A percentile compares a stretch with the other conserved stretches of the same genome.
phyloP scores from a whole-genome alignment of 2,888 invertebrate genomes.

The Cistogaster globosa region DNA sequence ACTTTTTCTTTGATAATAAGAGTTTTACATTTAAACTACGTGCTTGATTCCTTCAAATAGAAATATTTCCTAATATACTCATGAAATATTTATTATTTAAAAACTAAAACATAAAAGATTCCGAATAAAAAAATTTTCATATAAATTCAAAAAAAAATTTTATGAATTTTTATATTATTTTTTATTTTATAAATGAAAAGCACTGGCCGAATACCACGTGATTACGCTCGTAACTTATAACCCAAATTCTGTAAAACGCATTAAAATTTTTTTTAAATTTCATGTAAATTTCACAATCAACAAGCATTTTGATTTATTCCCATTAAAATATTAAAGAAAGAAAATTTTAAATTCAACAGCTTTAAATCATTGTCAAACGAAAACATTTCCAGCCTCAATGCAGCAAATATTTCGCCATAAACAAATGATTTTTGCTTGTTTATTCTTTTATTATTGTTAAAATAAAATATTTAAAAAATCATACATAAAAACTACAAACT shows the following conservation, averaged over 20 bases:
- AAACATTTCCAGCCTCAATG: slow-evolving; percentile 41
- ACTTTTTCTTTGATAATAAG: too few relatives aligned
- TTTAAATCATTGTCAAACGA: slow-evolving; percentile 67
- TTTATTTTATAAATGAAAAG: too few relatives aligned
- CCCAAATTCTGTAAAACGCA: neutral
- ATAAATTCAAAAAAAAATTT: too few relatives aligned
- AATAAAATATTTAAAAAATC: slow-evolving; percentile 13
- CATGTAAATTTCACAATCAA: slow-evolving; percentile 40
- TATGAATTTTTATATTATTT: too few relatives aligned
- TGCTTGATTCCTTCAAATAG: too few relatives aligned
- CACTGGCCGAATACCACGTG: neutral
- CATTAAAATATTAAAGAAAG: neutral
- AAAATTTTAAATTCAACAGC: slow-evolving; percentile 21
- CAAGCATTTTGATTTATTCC: slow-evolving; percentile 64
- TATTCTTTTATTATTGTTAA: slow-evolving; percentile 6
- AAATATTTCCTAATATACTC: too few relatives aligned
- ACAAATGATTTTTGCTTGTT: slow-evolving; percentile 54
- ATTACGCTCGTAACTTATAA: slow-evolving; percentile 1
- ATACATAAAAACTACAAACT: slow-evolving; percentile 51
- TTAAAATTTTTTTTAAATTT: neutral
- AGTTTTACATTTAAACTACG: too few relatives aligned
- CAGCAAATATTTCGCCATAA: slow-evolving; percentile 46
- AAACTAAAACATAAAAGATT: too few relatives aligned
- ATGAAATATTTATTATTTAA: too few relatives aligned
- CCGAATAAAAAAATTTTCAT: too few relatives aligned